These are phyloP conservation scores for Galerucella nymphaeae DNA, from an alignment of 2,888 invertebrate genomes.

Conservation along the genomic window DNA sequence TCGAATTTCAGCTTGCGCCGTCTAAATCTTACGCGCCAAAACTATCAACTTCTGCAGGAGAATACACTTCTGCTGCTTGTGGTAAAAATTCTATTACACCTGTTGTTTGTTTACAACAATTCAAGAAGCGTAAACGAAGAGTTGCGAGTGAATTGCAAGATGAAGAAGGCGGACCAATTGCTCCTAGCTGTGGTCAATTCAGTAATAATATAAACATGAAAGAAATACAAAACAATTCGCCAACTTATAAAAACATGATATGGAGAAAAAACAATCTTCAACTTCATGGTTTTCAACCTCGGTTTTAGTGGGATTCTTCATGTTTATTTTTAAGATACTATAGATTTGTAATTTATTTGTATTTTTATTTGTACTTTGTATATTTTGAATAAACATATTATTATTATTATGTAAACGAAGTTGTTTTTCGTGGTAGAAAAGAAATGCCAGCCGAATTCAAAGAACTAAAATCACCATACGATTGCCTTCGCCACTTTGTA, in stretches of 20 bases:
- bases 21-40: not conserved
- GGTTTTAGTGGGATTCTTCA: too few relatives aligned
- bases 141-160: conserved; percentile 4
- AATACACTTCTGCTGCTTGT: conserved; percentile 7
- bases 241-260: conserved; percentile 9
- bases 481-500: conserved; percentile 19
- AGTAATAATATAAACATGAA: conserved; percentile 8
- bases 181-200: conserved; percentile 11
- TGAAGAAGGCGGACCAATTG: conserved; percentile 13
- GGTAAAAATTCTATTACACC: not conserved
- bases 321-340: too few relatives aligned
- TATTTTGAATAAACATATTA: too few relatives aligned
- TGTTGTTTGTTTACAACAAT: conserved; percentile 7
- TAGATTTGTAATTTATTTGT: too few relatives aligned
- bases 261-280: conserved; percentile 48
- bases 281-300: too few relatives aligned
- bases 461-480: conserved; percentile 14
- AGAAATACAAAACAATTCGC: conserved; percentile 9
- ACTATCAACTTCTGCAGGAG: not conserved
- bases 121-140: conserved; percentile 13
- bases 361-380: too few relatives aligned
- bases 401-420: conserved; percentile 24
- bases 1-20: not conserved
- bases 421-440: conserved; percentile 21
- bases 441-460: conserved; percentile 17